Evolutionary conservation across 1,140 invertebrate genomes (phyloP).

Genomic region (Vanessa tameamea): DNA sequence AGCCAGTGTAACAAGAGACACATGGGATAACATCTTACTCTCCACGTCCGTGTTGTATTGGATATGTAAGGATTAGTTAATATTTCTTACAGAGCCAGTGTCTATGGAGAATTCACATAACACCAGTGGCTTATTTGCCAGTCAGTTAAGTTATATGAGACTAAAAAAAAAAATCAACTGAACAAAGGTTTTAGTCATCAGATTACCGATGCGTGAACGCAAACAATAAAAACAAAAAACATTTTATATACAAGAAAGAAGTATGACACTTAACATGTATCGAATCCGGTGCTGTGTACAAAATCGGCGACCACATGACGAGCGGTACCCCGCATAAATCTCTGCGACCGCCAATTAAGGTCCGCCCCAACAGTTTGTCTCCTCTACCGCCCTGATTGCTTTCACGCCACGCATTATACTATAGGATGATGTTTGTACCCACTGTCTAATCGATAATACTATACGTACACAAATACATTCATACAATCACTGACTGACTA

Average conservation of each 20-base stretch:
- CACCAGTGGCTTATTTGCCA: too few relatives aligned
- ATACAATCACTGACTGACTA: neutral
- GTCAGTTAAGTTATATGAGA: too few relatives aligned
- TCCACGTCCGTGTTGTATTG: too few relatives aligned
- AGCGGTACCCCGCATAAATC: constrained; percentile 75
- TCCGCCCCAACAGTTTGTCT: constrained; percentile 76
- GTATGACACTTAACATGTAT: neutral
- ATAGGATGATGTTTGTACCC: constrained; percentile 14
- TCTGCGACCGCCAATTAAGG: constrained; percentile 78
- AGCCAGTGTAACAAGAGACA: too few relatives aligned
- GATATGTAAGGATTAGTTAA: too few relatives aligned
- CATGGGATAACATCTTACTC: too few relatives aligned
- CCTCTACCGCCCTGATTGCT: constrained; percentile 69
- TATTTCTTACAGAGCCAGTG: too few relatives aligned
- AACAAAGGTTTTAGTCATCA: too few relatives aligned
- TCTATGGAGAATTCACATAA: too few relatives aligned
- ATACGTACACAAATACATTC: neutral
- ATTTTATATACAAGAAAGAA: neutral
- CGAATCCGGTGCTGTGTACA: constrained; percentile 41
- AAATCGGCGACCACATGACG: constrained; percentile 54
- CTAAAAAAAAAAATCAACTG: too few relatives aligned
- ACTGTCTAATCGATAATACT: neutral
- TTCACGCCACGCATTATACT: constrained; percentile 42
- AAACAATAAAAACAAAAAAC: neutral
- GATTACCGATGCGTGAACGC: too few relatives aligned